Conservation (phyloP, 1,140 invertebrate species). For the Metaphire vulgaris region DNA sequence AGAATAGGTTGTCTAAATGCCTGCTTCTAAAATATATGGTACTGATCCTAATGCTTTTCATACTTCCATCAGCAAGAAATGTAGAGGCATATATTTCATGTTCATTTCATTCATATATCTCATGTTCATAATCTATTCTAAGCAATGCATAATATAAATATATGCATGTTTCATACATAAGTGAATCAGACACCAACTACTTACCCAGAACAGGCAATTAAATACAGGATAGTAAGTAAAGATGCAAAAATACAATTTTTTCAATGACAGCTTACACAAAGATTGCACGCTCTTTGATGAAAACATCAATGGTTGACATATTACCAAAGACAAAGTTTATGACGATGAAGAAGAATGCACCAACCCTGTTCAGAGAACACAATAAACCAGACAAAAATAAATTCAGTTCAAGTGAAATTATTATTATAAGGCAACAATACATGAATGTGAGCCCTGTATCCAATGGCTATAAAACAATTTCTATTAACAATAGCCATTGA, state of each 20-base stretch:
- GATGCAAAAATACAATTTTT: not conserved
- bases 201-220: too few relatives aligned
- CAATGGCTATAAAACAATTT: not conserved
- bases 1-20: too few relatives aligned
- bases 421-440: not conserved
- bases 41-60: too few relatives aligned
- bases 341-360: slow-evolving; percentile 33
- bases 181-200: too few relatives aligned
- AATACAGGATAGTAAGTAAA: too few relatives aligned
- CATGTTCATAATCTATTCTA: too few relatives aligned
- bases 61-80: too few relatives aligned
- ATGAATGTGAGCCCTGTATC: not conserved
- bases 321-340: slow-evolving; percentile 33
- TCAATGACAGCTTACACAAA: slow-evolving; percentile 27
- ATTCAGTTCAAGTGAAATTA: not conserved
- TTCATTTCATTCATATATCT: too few relatives aligned
- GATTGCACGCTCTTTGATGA: slow-evolving; percentile 30
- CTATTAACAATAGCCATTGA: not conserved
- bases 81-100: too few relatives aligned
- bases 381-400: not conserved
- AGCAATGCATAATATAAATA: too few relatives aligned
- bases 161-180: too few relatives aligned
- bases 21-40: too few relatives aligned
- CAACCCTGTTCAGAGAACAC: slow-evolving; percentile 22
- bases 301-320: slow-evolving; percentile 31